phyloP scores from a whole-genome alignment of 2,888 invertebrate genomes.

The Apamea epomidion region DNA sequence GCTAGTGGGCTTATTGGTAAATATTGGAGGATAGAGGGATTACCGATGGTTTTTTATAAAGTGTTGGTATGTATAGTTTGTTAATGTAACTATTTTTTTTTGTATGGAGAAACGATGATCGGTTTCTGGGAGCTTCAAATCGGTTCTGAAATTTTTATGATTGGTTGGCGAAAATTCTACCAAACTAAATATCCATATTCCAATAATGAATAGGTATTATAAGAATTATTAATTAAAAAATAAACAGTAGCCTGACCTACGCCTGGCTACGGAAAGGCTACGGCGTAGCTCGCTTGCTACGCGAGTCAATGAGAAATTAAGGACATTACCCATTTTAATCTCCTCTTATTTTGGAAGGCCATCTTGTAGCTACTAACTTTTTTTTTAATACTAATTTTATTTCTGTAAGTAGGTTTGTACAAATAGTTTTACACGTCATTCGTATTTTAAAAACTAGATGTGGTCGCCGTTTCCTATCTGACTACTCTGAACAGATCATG shows the following conservation, averaged over 20 bases:
- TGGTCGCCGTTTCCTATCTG: too few relatives aligned
- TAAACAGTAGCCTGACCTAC: not conserved
- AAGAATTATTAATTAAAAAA: not conserved
- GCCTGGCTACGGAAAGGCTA: conserved; percentile 19
- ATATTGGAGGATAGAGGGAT: conserved; percentile 44
- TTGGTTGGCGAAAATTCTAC: not conserved
- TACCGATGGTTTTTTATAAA: conserved; percentile 21
- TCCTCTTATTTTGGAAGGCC: not conserved
- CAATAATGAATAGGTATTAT: too few relatives aligned
- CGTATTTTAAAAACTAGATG: too few relatives aligned
- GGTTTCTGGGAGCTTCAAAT: not conserved
- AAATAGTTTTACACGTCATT: too few relatives aligned
- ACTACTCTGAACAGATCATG: too few relatives aligned
- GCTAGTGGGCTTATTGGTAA: conserved; percentile 57
- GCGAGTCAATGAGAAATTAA: not conserved
- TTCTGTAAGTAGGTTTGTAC: too few relatives aligned
- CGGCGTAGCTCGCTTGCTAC: conserved; percentile 30
- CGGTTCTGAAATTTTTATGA: not conserved
- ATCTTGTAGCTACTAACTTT: not conserved
- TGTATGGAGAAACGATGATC: fast-evolving
- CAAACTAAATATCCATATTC: too few relatives aligned
- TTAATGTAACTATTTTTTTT: not conserved
- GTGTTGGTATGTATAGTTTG: not conserved
- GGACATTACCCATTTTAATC: not conserved
- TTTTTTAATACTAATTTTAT: not conserved